Conservation (phyloP, 1,140 invertebrate species). For the Trichonephila inaurata region DNA sequence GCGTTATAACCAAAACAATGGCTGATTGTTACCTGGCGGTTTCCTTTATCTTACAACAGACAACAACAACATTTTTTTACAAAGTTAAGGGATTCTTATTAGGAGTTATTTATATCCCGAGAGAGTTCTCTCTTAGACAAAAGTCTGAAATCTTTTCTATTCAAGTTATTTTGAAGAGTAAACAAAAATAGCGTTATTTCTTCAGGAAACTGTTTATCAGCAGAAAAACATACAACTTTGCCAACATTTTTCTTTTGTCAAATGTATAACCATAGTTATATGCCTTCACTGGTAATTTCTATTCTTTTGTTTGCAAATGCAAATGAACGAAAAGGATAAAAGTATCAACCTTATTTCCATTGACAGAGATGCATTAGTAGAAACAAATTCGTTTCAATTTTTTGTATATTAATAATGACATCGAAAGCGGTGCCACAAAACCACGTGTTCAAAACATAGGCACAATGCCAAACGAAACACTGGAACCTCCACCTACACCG, state of each 20-base stretch:
- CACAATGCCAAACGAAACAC: conserved; percentile 50
- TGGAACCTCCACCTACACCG: conserved; percentile 53
- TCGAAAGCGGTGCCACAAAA: conserved; percentile 33
- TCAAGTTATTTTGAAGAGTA: neutral
- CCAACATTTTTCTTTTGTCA: conserved; percentile 9
- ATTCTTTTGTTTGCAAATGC: neutral
- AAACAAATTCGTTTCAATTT: conserved; percentile 22
- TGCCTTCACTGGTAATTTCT: neutral
- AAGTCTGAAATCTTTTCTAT: neutral
- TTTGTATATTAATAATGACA: conserved; percentile 47
- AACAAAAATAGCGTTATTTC: neutral
- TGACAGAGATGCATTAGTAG: conserved; percentile 11
- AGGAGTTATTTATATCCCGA: too few species aligned
- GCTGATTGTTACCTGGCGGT: too few species aligned
- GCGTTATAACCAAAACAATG: too few species aligned
- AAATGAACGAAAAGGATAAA: neutral
- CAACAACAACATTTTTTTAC: too few species aligned
- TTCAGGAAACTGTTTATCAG: neutral
- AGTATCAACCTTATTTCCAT: neutral
- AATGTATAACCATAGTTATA: neutral
- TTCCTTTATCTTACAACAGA: too few species aligned
- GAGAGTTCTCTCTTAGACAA: too few species aligned
- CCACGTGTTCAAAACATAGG: conserved; percentile 63
- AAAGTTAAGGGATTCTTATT: too few species aligned
- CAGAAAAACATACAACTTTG: neutral